These are phyloP conservation scores for Drusus annulatus DNA, from an alignment of 1,140 invertebrate species.

Conservation along the genomic window DNA sequence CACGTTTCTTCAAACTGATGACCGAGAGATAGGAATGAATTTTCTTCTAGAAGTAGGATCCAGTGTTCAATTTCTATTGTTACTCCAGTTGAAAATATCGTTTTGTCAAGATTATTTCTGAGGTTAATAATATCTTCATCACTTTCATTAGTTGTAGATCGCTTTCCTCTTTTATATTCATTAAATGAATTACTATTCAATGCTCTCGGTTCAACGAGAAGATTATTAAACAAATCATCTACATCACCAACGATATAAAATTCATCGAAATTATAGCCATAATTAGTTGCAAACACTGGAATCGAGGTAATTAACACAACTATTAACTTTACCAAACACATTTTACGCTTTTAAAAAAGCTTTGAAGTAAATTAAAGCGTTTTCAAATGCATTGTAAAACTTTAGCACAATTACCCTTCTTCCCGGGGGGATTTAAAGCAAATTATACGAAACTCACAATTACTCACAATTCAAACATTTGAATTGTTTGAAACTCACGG, in stretches of 20 bases:
- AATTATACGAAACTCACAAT: too few relatives aligned
- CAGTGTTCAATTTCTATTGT: constrained; percentile 54
- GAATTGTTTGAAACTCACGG: too few relatives aligned
- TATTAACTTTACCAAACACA: too few relatives aligned
- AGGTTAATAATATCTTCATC: constrained; percentile 26
- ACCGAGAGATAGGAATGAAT: constrained; percentile 46
- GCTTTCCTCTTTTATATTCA: constrained; percentile 34
- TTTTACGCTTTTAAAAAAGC: too few relatives aligned
- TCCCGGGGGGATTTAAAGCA: too few relatives aligned
- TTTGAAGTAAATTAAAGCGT: too few relatives aligned
- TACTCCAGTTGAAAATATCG: constrained; percentile 26
- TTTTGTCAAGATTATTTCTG: constrained; percentile 36
- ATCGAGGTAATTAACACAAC: background rate
- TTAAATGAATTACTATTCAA: background rate
- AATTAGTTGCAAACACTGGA: background rate
- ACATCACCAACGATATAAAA: constrained; percentile 35
- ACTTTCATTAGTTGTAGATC: constrained; percentile 22
- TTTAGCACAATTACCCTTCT: too few relatives aligned
- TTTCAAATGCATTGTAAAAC: too few relatives aligned
- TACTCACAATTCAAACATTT: background rate
- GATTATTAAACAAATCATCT: constrained; percentile 47
- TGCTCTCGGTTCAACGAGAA: constrained; percentile 45
- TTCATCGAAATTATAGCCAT: background rate
- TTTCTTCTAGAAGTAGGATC: constrained; percentile 53
- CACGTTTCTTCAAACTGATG: constrained; percentile 50